Evolutionary conservation across 2,113 vertebrate genomes (phyloP).

Genomic region (Nanorana parkeri): DNA sequence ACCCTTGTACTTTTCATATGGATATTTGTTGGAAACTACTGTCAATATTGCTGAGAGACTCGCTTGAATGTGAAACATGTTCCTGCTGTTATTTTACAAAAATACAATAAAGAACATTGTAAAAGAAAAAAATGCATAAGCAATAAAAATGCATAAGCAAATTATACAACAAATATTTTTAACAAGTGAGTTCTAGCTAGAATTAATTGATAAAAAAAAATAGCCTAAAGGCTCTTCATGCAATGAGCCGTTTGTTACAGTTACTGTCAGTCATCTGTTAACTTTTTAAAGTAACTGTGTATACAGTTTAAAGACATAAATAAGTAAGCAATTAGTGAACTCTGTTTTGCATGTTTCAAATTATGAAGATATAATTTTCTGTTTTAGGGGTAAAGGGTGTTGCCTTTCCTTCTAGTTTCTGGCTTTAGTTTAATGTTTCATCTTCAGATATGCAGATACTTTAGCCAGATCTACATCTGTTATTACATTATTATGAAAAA

Average conservation of each 20-base stretch:
- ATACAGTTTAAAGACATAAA: neutral
- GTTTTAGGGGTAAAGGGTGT: neutral
- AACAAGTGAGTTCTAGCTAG: neutral
- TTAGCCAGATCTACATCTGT: constrained; percentile 51
- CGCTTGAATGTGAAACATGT: no score
- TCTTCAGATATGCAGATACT: constrained; percentile 14
- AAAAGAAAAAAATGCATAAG: no score
- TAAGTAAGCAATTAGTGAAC: neutral
- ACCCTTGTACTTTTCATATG: no score
- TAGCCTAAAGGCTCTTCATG: neutral
- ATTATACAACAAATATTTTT: constrained; percentile 2
- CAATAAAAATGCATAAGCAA: no score
- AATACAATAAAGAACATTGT: no score
- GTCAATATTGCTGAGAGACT: no score
- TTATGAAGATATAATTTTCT: constrained; percentile 1
- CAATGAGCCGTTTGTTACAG: neutral
- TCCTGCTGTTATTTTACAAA: no score
- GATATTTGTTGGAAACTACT: no score
- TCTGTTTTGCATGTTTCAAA: constrained; percentile 4
- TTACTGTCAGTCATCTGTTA: constrained; percentile 1
- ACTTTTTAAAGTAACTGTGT: neutral
- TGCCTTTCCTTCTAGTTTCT: constrained; percentile 28
- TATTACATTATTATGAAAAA: constrained; percentile 38
- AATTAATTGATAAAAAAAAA: neutral
- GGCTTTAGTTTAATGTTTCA: constrained; percentile 35